Base-by-base conservation (phyloP, 2,797 vertebrate species). In the Alectoris magna region DNA sequence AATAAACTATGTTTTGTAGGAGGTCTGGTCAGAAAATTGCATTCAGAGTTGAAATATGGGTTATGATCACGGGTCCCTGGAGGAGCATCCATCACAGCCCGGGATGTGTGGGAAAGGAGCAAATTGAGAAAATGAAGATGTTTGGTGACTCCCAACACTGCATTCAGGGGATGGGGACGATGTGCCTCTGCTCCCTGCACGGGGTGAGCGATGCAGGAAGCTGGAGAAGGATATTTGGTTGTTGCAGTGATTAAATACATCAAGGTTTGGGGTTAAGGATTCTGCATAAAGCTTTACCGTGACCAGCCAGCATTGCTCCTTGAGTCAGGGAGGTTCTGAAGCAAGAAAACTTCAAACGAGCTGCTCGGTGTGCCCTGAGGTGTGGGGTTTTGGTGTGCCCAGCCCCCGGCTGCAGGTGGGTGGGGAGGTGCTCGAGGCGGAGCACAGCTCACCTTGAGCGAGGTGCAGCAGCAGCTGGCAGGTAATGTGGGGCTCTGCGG, bases 341-440 rank as follows among this genome's bases (percentile, higher is more conserved):
- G 44, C 29, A 7, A 14, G 43, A 22, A 67, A 84, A 22, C 9
- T 14, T 23, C 7, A 22, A 67, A 39, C n/a, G 3, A 14, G 60
- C 64, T 44, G 10, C 2, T 2, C 1, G 1, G 1, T 53, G 24
- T 24, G 60, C 5, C 19, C 31, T 11, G 11, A 17, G 10, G 5
- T 31, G 18, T 13, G 13, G 3, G n/a, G 10, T 18, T 36, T 34
- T 36, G 56, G 56, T 31, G 56, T 59, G 56, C 56, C n/a, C 56
- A 5, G 56, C n/a, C 56, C 56, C 21, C 5, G 22, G 56, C n/a
- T 23, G 56, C n/a, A 23, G 56, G 56, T 34, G n/a, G 53, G 44
- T 21, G 55, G 56, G 68, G 60, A 84, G 87, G 81, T 34, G 17
- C 41, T 60, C 66, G 91, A 91, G 94, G 95, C 84, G 94, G 94